Evolutionary conservation across 2,113 vertebrate species (phyloP), one percentile per base, ranked within the genome.

Genomic region (Eleginops maclovinus): DNA sequence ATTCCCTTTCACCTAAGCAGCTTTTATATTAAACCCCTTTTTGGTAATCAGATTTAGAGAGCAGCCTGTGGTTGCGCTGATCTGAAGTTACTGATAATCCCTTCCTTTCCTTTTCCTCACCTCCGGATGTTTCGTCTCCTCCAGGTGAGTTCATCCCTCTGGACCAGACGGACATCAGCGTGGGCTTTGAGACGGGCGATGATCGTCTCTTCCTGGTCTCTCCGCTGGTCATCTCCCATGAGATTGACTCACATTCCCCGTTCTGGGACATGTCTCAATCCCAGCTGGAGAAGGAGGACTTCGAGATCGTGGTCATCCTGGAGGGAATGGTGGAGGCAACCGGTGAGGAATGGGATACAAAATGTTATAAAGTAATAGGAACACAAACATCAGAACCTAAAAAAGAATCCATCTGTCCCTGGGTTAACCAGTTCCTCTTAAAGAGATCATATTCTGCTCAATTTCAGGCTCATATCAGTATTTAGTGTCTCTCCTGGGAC

Each of bases 241-340:
- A 95, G 92, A 94, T 95, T 0, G 94, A 95, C 7, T 1, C 60
- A 0, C 91, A 49, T 21, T 95, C 94, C 0, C 82, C 95, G 0
- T 95, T 95, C 90, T 95, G 95, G 95, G 95, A 95, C 86, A 93
- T 95, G 94, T 94, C 94, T 0, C 94, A 95, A 77, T 15, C 88
- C 0, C 95, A 95, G 92, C 91, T 95, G 82, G 93, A 94, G 91
- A 95, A 95, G 81, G 95, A 95, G 68, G 95, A 95, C 91, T 95
- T 95, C 73, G 95, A 95, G 91, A 94, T 95, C 10, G 94, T 95
- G 61, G 94, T 95, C 74, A 95, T 95, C 59, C 81, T 95, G 80
- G 95, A 95, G 63, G 95, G 95, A 40, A 95, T 95, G 95, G 95
- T 95, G 68, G 95, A 95, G 62, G 95, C 95, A 65, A 95, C 95